These are phyloP conservation scores for Sandelia bainsii DNA, from an alignment of 2,797 vertebrate species.

Conservation along the genomic window DNA sequence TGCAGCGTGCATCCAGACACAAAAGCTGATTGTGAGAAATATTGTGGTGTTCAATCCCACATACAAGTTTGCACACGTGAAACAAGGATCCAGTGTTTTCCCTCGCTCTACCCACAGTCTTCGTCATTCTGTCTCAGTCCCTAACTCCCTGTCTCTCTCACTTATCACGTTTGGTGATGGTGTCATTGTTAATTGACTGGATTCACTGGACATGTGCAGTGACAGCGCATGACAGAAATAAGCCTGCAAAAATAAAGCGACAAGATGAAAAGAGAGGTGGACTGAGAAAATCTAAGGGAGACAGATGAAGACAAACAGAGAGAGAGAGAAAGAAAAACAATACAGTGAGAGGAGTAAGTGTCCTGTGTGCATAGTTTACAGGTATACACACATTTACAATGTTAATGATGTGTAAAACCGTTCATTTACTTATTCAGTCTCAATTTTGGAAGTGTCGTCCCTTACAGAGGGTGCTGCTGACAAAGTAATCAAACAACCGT, in stretches of 20 bases:
- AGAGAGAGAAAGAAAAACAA: neutral
- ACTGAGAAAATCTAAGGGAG: neutral
- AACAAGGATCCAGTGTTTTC: slow-evolving; percentile 70
- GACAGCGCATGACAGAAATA: neutral
- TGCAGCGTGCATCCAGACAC: slow-evolving; percentile 26
- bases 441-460: neutral
- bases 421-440: neutral
- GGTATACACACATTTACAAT: neutral
- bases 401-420: neutral
- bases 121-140: slow-evolving; percentile 15
- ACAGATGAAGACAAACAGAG: neutral
- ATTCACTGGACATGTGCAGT: slow-evolving; percentile 33
- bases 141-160: slow-evolving; percentile 14
- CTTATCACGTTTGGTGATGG: slow-evolving; percentile 37
- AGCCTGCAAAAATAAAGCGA: neutral
- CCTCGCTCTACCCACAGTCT: slow-evolving; percentile 28
- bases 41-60: slow-evolving; percentile 23
- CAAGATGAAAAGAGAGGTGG: slow-evolving; percentile 1
- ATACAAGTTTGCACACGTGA: slow-evolving; percentile 53
- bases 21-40: slow-evolving; percentile 65
- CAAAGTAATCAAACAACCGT: neutral
- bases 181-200: slow-evolving; percentile 45
- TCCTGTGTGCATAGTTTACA: neutral
- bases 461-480: neutral
- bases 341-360: neutral